Conservation (phyloP, 2,888 invertebrate species). For the Acronicta psi region DNA sequence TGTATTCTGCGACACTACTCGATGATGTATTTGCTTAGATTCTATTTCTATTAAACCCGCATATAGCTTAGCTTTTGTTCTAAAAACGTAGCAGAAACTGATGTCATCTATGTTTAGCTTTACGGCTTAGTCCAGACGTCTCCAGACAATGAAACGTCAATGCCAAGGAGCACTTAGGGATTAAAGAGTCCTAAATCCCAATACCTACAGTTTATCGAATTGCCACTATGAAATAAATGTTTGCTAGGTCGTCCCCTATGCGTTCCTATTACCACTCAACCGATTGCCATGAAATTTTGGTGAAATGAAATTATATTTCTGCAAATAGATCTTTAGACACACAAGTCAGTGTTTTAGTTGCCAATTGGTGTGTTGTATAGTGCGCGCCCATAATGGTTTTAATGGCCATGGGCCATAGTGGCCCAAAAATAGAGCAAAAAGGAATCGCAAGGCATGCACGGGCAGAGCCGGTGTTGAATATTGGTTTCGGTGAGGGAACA, state of each 20-base stretch:
- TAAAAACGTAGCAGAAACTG: slow-evolving; percentile 32
- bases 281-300: slow-evolving; percentile 27
- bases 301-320: too few relatives aligned
- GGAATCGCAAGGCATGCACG: too few relatives aligned
- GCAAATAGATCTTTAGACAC: too few relatives aligned
- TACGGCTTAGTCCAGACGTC: slow-evolving; percentile 13
- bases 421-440: too few relatives aligned
- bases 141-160: slow-evolving; percentile 42
- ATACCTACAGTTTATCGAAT: slow-evolving; percentile 36
- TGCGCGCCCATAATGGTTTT: too few relatives aligned
- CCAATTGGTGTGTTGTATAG: too few relatives aligned
- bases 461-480: too few relatives aligned
- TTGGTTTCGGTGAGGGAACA: too few relatives aligned
- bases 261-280: neutral
- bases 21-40: slow-evolving; percentile 25
- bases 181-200: slow-evolving; percentile 27
- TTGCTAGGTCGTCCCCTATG: too few relatives aligned
- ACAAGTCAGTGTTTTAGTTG: too few relatives aligned
- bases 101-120: slow-evolving; percentile 34
- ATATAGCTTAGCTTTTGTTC: slow-evolving; percentile 45
- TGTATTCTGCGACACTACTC: neutral
- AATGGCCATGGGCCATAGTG: too few relatives aligned
- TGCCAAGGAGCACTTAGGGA: slow-evolving; percentile 17
- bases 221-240: neutral
- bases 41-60: slow-evolving; percentile 21